Percentiles rank a stretch among this genome's conserved stretches.
Evolutionary conservation across 2,113 vertebrate species (phyloP).

Genomic region (Acanthisitta chloris): DNA sequence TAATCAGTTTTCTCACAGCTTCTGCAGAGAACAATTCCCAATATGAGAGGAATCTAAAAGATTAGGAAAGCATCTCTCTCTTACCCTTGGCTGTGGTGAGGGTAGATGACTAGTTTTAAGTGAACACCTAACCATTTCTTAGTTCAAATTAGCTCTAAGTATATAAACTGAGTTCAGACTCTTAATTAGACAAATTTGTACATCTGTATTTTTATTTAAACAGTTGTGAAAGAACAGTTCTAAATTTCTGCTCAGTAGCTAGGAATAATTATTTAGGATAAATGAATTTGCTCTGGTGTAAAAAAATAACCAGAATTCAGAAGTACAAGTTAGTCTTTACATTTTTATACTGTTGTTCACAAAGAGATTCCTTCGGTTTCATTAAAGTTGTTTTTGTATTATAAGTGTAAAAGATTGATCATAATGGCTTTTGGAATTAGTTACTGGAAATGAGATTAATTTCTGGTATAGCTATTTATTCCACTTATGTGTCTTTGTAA

Average conservation of each 20-base stretch:
- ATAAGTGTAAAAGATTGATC: not conserved
- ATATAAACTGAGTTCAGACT: not conserved
- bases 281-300: not conserved
- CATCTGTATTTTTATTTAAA: not conserved
- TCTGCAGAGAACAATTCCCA: not conserved
- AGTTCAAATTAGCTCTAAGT: not conserved
- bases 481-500: not conserved
- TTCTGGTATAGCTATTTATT: not conserved
- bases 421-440: not conserved
- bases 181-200: not conserved
- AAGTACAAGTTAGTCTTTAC: not conserved
- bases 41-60: not conserved
- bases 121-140: not conserved
- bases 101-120: not conserved
- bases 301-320: not conserved
- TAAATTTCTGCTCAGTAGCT: not conserved
- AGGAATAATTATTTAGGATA: not conserved
- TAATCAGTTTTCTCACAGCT: not conserved
- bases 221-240: not conserved
- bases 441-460: not conserved
- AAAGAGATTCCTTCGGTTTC: not conserved
- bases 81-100: not conserved
- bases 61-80: not conserved
- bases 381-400: not conserved
- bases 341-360: not conserved